Evolutionary conservation across 1,140 invertebrate genomes (phyloP), one percentile per base, ranked within the genome.

Genomic region (Holcopasites calliopsidis): DNA sequence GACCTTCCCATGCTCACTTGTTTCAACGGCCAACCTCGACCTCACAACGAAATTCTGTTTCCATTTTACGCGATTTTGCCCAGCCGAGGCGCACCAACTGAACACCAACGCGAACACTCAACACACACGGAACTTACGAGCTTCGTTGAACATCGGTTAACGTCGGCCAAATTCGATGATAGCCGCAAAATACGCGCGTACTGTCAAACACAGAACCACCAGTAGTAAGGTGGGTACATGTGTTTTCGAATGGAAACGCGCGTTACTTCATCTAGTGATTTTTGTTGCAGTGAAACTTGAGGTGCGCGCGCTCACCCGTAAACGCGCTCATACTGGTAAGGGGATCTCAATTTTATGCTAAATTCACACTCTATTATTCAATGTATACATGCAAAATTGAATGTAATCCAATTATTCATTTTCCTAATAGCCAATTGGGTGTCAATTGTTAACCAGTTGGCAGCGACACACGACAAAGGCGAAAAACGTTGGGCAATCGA

Each of bases 1-100:
- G 95, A 93, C 88, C 92, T 92, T 79, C 92, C 93, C 93, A 94
- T 94, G 88, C 91, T 93, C 86, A 80, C 80, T 86, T 76, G 83
- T 84, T 79, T 89, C 89, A 88, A 84, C 87, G 85, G 57, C 77
- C 82, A 79, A 88, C 82, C 76, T 86, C 77, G 77, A 85, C 83
- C 83, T 84, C 86, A 79, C 82, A 84, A 76, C 81, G 77, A 80
- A 86, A 88, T 85, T 89, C 81, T 79, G 72, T 87, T 87, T 89
- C 85, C 88, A 88, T 88, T 89, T 89, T 90, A 85, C 80, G 75
- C 80, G 80, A 83, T 77, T 85, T 83, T 86, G 82, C 82, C 81
- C 85, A 87, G 83, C 62, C 86, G 86, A 86, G 79, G 85, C 82
- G 80, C 82, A 87, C 82, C 80, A 86, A 87, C 85, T 85, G 72